Evolutionary conservation across 1,140 invertebrate genomes (phyloP), one percentile per base, ranked within the genome.

Genomic region (Holotrichia oblita): DNA sequence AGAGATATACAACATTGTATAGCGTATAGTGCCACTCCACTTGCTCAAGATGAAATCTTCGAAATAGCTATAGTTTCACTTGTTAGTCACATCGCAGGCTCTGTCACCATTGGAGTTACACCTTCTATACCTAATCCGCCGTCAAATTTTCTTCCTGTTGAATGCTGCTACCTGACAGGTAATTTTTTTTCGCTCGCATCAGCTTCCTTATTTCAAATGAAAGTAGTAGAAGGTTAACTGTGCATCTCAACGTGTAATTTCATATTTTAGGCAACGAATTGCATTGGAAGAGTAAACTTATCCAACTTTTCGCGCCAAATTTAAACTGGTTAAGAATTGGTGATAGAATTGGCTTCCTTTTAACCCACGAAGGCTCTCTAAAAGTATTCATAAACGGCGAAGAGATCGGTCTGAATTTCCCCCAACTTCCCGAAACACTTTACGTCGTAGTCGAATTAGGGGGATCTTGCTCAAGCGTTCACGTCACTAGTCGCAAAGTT

Each of bases 251-350:
- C 27, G 6, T 48, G 6, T 86, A 87, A 79, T 83, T 83, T 48
- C 17, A 55, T 55, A 89, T 91, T 83, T 79, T 86, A 88, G 89
- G 93, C 40, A 91, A 93, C 86, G 90, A 94, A 87, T 87, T 95
- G 75, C 87, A 91, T 80, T 87, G 91, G 78, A 91, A 91, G 81
- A 89, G 90, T 80, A 86, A 90, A 73, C 85, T 90, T 75, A 86
- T 91, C 64, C 90, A 88, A 77, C 90, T 89, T 73, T 95, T 90
- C 82, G 90, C 93, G 79, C 93, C 93, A 0, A 94, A 92, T 77
- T 89, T 97, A 73, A 93, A 95, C 80, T 95, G 94, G 92, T 84
- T 98, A 6, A 89, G 93, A 27, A 89, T 92, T 1, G 94, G 94
- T 0, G 95, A 94, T 85, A 89, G 92, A 75, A 89, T 94, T 14